Conservation (phyloP, 2,797 vertebrate species). For the Myripristis jacobus region DNA sequence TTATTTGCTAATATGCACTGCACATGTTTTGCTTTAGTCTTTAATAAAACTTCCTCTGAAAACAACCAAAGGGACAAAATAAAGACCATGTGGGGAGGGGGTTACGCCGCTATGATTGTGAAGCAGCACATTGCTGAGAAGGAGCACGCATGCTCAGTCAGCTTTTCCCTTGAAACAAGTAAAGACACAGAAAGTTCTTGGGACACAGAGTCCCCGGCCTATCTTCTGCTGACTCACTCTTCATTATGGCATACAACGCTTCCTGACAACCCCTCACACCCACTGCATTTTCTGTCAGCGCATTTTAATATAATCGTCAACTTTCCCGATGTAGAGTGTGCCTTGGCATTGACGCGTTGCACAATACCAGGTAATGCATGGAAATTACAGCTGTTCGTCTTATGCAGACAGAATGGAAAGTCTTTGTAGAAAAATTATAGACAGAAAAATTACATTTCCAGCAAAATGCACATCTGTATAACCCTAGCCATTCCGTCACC, state of each 20-base stretch:
- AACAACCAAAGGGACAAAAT: too few relatives aligned
- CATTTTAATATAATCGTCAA: constrained; percentile 13
- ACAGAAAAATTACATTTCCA: background rate
- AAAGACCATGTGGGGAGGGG: too few relatives aligned
- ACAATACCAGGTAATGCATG: constrained; percentile 25
- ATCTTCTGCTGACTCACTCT: constrained; percentile 49
- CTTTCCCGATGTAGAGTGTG: background rate
- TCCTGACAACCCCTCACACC: constrained; percentile 16
- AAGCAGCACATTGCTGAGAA: background rate
- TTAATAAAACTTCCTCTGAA: background rate
- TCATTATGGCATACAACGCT: constrained; percentile 20
- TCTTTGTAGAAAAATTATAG: constrained; percentile 19
- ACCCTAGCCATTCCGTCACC: too few relatives aligned
- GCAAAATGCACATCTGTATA: background rate
- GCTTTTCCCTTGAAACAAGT: background rate
- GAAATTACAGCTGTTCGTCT: constrained; percentile 34
- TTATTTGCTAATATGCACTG: background rate
- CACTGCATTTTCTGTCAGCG: constrained; percentile 21
- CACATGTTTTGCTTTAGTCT: background rate
- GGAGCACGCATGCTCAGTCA: background rate
- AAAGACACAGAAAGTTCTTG: too few relatives aligned
- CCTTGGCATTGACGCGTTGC: background rate
- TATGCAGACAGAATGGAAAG: constrained; percentile 7
- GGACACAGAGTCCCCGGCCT: too few relatives aligned
- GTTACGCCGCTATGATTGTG: background rate